Conservation (phyloP, 1,140 invertebrate species). For the Penaeus japonicus region DNA sequence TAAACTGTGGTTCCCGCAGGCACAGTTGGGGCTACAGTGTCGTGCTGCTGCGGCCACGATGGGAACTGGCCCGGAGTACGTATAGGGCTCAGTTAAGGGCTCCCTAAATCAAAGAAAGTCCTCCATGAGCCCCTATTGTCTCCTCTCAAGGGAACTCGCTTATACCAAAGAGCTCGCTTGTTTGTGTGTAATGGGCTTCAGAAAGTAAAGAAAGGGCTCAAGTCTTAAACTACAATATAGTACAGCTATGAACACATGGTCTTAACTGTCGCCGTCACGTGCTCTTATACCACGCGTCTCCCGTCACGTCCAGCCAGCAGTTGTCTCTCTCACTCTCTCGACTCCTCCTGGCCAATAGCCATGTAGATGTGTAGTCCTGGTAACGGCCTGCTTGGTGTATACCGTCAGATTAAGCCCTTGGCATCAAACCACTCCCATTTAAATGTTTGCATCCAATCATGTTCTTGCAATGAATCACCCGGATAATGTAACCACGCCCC, state of each 20-base stretch:
- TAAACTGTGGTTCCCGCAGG: neutral
- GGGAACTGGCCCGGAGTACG: slow-evolving; percentile 56
- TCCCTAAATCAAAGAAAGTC: slow-evolving; percentile 9
- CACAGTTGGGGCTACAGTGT: slow-evolving; percentile 49
- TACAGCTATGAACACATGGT: slow-evolving; percentile 60
- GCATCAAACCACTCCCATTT: slow-evolving; percentile 52
- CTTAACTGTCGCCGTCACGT: slow-evolving; percentile 53
- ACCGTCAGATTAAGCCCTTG: slow-evolving; percentile 53
- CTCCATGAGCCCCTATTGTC: neutral
- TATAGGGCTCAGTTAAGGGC: slow-evolving; percentile 53
- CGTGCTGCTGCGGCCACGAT: slow-evolving; percentile 55
- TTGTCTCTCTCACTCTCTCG: slow-evolving; percentile 51
- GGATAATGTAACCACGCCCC: slow-evolving; percentile 44
- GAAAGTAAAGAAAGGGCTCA: slow-evolving; percentile 14
- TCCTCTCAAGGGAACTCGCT: neutral
- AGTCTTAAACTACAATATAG: slow-evolving; percentile 58
- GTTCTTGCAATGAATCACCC: slow-evolving; percentile 53
- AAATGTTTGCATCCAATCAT: slow-evolving; percentile 57
- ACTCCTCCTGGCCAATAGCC: slow-evolving; percentile 52
- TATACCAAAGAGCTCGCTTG: neutral
- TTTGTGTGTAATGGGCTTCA: slow-evolving; percentile 13
- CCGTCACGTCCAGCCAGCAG: slow-evolving; percentile 41
- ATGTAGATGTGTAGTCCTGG: slow-evolving; percentile 56
- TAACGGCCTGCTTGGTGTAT: slow-evolving; percentile 57
- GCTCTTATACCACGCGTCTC: slow-evolving; percentile 43